Evolutionary conservation across 2,888 invertebrate species (phyloP), one percentile per base, ranked within the genome.

Genomic region (Tetragnatha montana): DNA sequence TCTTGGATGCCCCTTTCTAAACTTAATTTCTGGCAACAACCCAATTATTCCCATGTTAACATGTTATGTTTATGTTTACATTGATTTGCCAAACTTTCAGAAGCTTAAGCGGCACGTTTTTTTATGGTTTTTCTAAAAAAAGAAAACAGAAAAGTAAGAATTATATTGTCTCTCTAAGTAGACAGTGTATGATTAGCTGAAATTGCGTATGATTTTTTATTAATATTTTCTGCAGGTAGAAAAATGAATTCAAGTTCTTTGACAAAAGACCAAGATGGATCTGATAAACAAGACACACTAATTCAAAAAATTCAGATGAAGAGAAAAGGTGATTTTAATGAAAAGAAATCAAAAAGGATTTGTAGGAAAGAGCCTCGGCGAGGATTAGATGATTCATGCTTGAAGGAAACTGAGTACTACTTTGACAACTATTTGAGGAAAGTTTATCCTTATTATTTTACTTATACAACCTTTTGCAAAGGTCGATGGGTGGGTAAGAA

Each of bases 391-490:
- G 82, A 88, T 69, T 81, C 76, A 7, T 71, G 70, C 8, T 86
- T 79, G 17, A 97, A 97, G 94, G 98, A 98, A 94, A 98, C 98
- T 22, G 97, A 97, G 87, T 98, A 98, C 94, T 98, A 97, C 94
- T 96, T 97, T 93, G 98, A 98, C 95, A 98, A 98, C 95, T 97
- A 98, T 92, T 95, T 98, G 92, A 95, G 98, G 92, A 98, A 99
- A 95, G 98, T 99, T 2, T 98, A 98, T 94, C 99, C 99, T 0
- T 99, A 99, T 94, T 97, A 97, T 94, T 99, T 98, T 95, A 98
- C 97, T 91, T 99, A 98, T 94, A 97, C 97, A 91, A 98, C 98
- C 70, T 98, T 97, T 94, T 98, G 98, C 91, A 99, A 99, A 94
- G 98, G 98, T 10, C 95, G 98, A 92, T 99, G 98, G 98, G 97